phyloP scores from a whole-genome alignment of 92 coral and sea anemone species.

The Umimayanthus kanabou region DNA sequence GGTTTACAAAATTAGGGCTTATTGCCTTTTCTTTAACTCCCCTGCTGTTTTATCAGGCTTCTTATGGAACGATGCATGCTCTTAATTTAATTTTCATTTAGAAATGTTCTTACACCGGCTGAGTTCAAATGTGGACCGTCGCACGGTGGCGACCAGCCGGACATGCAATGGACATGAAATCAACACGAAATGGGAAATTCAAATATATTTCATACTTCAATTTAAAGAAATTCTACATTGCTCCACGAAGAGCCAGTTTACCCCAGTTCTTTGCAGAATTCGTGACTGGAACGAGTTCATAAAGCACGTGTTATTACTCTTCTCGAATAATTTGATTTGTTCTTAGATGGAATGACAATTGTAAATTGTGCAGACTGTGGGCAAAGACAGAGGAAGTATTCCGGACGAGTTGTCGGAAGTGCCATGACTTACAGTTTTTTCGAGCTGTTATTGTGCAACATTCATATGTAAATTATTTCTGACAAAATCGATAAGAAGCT shows the following conservation, averaged over 20 bases:
- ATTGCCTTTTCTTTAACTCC: background rate
- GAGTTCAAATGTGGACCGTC: background rate
- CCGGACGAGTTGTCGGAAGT: constrained; percentile 34
- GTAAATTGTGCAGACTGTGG: constrained; percentile 25
- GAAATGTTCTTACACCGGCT: constrained; percentile 9
- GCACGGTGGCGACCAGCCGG: constrained; percentile 2
- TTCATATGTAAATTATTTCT: constrained; percentile 1
- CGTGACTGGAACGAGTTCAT: background rate
- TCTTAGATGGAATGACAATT: constrained; percentile 5
- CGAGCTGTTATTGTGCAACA: constrained; percentile 21
- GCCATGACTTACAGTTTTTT: background rate
- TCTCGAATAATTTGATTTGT: constrained; percentile 13
- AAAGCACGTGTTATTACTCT: constrained; percentile 19
- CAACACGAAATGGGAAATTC: constrained; percentile 20
- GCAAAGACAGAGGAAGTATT: constrained; percentile 20
- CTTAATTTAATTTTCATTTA: constrained; percentile 2
- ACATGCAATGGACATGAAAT: constrained; percentile 8
- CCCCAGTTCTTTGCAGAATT: background rate
- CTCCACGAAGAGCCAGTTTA: background rate
- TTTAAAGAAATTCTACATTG: background rate
- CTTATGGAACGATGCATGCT: background rate
- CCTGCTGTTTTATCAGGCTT: constrained; percentile 12
- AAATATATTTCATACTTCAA: background rate
- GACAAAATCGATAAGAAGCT: constrained; percentile 13
- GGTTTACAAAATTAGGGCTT: constrained; percentile 13